Evolutionary conservation across 2,113 vertebrate species (phyloP), one percentile per base, ranked within the genome.

Genomic region (Casuarius casuarius): DNA sequence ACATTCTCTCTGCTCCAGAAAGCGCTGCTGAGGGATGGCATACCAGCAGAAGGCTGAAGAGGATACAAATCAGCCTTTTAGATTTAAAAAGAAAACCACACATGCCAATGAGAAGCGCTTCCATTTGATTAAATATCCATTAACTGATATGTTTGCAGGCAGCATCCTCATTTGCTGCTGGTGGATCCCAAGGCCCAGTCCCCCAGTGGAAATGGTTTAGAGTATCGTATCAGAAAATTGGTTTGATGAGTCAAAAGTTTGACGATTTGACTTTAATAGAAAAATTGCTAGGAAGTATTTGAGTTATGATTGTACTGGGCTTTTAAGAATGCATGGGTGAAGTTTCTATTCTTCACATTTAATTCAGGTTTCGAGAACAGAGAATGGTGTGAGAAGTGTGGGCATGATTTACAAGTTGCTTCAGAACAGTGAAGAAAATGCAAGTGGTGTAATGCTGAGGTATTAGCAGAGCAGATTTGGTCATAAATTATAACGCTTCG

Each of bases 401-500:
- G 42, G 35, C 31, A 75, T 85, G 70, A 97, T 97, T 95, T 97
- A 93, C 80, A 91, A 19, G 38, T 91, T 91, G 73, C 74, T 94
- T 93, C 63, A 81, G 84, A 96, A 78, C 40, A 80, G 67, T 72
- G 88, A 93, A 94, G 92, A 94, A 95, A 95, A 92, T 97, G 77
- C 88, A 92, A 78, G 46, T 58, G 26, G 66, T 72, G 68, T 84
- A 61, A 19, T 1, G 1, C 48, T 85, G 80, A 95, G 89, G 51
- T 89, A 95, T 96, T 71, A 95, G 81, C 79, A 76, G 84, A 91
- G 79, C 51, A 74, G 42, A 72, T 81, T 86, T 42, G 42, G 48
- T 91, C 13, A 38, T 92, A 96, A 95, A 94, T 91, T 84, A 86
- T 83, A 91, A 87, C n/a, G 73, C 12, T 49, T 88, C 58, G 87